These are phyloP conservation scores for Phocoena phocoena DNA, from an alignment of 2,113 vertebrate genomes.

Conservation along the genomic window DNA sequence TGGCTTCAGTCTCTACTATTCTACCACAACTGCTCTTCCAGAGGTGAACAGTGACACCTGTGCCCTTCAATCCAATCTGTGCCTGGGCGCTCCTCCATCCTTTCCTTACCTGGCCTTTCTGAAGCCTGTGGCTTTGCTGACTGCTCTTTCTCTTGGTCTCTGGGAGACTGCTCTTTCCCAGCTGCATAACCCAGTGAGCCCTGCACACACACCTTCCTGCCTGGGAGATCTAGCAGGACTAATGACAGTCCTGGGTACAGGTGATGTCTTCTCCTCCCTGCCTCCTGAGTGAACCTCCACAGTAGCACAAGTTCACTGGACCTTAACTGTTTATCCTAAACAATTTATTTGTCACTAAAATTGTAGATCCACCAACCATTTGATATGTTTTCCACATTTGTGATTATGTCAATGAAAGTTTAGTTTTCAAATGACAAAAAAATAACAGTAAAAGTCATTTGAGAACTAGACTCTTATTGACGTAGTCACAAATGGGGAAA, in stretches of 20 bases:
- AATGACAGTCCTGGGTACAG: fast-evolving
- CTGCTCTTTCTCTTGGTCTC: neutral
- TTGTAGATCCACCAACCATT: neutral
- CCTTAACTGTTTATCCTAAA: neutral
- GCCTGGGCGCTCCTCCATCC: neutral
- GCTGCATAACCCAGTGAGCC: neutral
- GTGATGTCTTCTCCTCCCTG: neutral
- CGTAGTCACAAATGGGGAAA: neutral
- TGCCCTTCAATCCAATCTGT: neutral
- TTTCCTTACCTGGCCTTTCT: neutral
- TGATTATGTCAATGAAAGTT: neutral
- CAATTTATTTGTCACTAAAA: neutral
- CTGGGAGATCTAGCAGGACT: neutral
- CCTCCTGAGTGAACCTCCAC: neutral
- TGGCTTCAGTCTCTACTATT: neutral
- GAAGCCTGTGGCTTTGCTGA: neutral
- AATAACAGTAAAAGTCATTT: neutral
- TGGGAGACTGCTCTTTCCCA: neutral
- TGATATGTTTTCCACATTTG: neutral
- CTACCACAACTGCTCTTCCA: neutral
- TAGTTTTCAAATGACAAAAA: neutral
- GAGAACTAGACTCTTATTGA: neutral
- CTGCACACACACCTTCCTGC: neutral
- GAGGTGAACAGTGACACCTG: neutral
- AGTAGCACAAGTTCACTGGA: neutral